Conservation (phyloP, 2,888 invertebrate genomes). For the Hydraecia micacea region DNA sequence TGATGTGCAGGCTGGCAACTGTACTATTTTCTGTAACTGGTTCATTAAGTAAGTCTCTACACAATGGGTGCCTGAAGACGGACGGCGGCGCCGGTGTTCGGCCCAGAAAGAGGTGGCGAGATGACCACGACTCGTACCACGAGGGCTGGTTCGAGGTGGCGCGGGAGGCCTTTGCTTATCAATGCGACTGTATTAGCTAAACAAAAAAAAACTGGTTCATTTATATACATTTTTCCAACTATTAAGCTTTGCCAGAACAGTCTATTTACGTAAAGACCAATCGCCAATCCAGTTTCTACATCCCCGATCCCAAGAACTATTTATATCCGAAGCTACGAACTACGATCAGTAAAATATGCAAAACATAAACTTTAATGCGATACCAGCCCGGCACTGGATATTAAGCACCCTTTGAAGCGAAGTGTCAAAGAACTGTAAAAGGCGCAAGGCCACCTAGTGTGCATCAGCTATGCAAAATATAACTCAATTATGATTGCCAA, state of each 20-base stretch:
- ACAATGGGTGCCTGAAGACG: no score
- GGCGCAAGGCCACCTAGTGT: slow-evolving; percentile 56
- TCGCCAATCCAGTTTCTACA: slow-evolving; percentile 19
- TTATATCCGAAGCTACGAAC: background rate
- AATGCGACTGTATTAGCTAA: no score
- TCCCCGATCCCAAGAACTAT: slow-evolving; percentile 1
- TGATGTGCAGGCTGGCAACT: no score
- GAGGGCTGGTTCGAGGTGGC: no score
- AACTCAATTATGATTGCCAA: slow-evolving; percentile 59
- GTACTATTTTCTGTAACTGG: no score
- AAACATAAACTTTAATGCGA: slow-evolving; percentile 12
- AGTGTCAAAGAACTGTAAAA: slow-evolving; percentile 62
- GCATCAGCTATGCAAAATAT: slow-evolving; percentile 60
- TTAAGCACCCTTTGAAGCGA: slow-evolving; percentile 33
- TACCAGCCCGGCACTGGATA: slow-evolving; percentile 21
- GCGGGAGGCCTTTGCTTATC: no score
- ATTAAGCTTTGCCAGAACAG: background rate
- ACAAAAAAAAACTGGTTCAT: background rate
- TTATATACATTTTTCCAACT: background rate
- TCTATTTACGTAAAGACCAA: background rate
- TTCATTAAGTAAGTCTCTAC: no score
- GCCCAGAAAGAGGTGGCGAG: no score
- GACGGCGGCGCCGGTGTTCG: no score
- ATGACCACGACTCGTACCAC: no score
- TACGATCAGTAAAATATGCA: slow-evolving; percentile 25